Base-by-base conservation (phyloP, 2,113 vertebrate species). In the Heloderma charlesbogerti region DNA sequence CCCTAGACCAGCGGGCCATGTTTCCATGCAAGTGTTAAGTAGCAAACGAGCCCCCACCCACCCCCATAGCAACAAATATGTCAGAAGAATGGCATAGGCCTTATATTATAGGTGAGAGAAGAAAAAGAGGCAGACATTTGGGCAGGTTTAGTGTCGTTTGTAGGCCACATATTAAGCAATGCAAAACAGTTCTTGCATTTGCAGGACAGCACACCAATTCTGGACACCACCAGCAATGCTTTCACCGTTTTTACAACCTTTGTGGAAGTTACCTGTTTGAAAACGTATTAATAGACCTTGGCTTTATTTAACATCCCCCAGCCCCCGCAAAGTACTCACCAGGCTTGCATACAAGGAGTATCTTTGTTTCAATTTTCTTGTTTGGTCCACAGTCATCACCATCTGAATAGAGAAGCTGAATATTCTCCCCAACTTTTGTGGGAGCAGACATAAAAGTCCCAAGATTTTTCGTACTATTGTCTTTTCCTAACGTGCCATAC, bases 331-430 rank as follows among this genome's bases (percentile, higher is more conserved):
- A n/a, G 6, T 74, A 91, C 90, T 94, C 45, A 99, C 99, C 99
- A 94, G 99, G 99, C 94, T 98, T 99, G 94, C 99, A 99, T 13
- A 98, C 86, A 27, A 99, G 96, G 3, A 97, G 98, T 92, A 99
- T 96, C 51, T 98, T 97, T 0, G 98, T 99, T 87, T 95, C 93
- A 87, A 98, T 98, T 87, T 90, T 98, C 43, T 87, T 97, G 43
- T 97, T 97, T n/a, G 1, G 27, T 34, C 18, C 89, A 94, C 99
- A 99, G 2, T 18, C 51, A 6, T 96, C 97, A n/a, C 99, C 99
- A 6, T 98, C 98, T 0, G 97, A 97, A 86, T 99, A 99, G 0
- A 89, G 94, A 89, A 99, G 98, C 1, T 97, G 96, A 93, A 99
- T 97, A 95, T 98, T 98, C 60, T 97, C 97, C 87, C 98, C 97